Percentiles rank a stretch among this genome's conserved stretches.
Evolutionary conservation across 2,888 invertebrate genomes (phyloP).

Genomic region (Thereva unica): DNA sequence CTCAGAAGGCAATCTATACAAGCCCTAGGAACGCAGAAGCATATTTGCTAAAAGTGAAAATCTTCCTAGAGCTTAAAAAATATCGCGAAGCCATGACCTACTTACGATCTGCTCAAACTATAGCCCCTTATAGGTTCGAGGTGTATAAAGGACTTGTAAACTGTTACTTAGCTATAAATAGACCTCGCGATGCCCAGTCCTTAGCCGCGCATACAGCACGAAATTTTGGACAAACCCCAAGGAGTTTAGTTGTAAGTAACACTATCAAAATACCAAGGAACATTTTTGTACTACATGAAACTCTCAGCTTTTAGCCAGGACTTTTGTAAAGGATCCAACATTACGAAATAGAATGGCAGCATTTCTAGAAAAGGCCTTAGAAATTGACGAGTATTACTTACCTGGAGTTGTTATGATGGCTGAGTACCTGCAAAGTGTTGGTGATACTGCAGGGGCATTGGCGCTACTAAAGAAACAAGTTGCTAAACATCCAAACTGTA

Average conservation of each 20-base stretch:
- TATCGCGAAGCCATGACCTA: constrained; percentile 51
- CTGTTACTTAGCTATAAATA: constrained; percentile 70
- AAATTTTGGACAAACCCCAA: constrained; percentile 71
- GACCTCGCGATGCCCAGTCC: constrained; percentile 72
- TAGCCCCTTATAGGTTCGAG: constrained; percentile 61
- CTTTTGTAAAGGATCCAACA: constrained; percentile 68
- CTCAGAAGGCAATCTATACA: constrained; percentile 70
- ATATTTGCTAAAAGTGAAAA: constrained; percentile 67
- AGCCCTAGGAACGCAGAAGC: constrained; percentile 73
- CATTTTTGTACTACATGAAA: constrained; percentile 21
- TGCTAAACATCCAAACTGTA: constrained; percentile 50
- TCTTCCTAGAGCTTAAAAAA: constrained; percentile 51
- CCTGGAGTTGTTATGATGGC: constrained; percentile 75
- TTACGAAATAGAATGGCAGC: constrained; percentile 65
- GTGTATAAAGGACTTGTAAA: constrained; percentile 78
- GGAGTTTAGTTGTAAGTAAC: constrained; percentile 69
- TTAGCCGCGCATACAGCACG: constrained; percentile 74
- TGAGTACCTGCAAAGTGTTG: constrained; percentile 70
- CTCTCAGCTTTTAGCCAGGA: constrained; percentile 73
- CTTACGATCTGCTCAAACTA: constrained; percentile 50
- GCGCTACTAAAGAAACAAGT: constrained; percentile 70
- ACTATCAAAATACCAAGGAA: neutral
- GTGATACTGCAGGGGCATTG: constrained; percentile 69
- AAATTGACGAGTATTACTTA: constrained; percentile 71
- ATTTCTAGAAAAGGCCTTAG: constrained; percentile 72